These are phyloP conservation scores for Agrilus biguttatus DNA, from an alignment of 2,888 invertebrate genomes.

Conservation along the genomic window DNA sequence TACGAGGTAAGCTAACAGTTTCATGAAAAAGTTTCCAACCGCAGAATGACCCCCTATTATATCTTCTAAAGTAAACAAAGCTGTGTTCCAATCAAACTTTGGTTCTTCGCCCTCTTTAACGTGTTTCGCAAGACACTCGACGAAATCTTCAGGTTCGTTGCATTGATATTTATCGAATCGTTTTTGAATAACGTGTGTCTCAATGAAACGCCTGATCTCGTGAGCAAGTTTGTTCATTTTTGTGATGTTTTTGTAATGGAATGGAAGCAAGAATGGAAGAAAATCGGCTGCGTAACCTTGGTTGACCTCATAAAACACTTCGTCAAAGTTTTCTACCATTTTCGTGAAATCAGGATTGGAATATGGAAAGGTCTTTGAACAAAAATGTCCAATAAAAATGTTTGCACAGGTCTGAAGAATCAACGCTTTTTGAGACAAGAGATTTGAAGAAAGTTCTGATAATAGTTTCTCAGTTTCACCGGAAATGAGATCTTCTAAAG, in stretches of 20 bases:
- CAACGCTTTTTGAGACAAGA: conserved; percentile 29
- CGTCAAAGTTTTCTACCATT: conserved; percentile 42
- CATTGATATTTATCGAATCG: conserved; percentile 23
- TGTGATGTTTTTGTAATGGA: conserved; percentile 35
- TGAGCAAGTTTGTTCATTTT: conserved; percentile 36
- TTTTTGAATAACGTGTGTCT: conserved; percentile 33
- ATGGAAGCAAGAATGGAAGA: conserved; percentile 41
- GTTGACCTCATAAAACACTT: conserved; percentile 50
- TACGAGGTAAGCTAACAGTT: conserved; percentile 41
- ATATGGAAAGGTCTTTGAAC: conserved; percentile 34
- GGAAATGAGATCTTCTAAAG: conserved; percentile 34
- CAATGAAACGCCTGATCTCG: conserved; percentile 38
- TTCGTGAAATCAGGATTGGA: conserved; percentile 31
- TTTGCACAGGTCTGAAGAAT: conserved; percentile 40
- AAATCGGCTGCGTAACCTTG: conserved; percentile 52
- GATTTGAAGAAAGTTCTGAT: conserved; percentile 15
- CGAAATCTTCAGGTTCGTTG: conserved; percentile 35
- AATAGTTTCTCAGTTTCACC: conserved; percentile 27
- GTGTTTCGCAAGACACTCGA: conserved; percentile 40
- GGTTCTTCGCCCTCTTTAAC: conserved; percentile 28
- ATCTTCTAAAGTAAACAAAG: conserved; percentile 34
- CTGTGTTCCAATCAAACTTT: conserved; percentile 35
- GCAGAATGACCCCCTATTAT: conserved; percentile 45
- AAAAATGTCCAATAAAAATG: conserved; percentile 46
- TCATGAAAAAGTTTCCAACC: conserved; percentile 43